Conservation (phyloP, 2,888 invertebrate species). For the Fragum sueziense region DNA sequence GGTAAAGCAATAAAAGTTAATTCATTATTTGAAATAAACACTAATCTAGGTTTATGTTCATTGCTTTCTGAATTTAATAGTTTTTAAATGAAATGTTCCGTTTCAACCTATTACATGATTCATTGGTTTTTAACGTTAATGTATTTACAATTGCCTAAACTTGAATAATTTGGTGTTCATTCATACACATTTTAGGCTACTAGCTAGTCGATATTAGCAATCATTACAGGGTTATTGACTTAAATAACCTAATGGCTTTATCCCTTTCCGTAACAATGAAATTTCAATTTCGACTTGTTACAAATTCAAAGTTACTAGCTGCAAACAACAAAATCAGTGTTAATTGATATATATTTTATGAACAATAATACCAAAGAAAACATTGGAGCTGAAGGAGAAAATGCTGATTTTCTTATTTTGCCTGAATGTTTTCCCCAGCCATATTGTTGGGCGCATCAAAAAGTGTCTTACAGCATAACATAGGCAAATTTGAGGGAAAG, state of each 20-base stretch:
- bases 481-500: too few species aligned
- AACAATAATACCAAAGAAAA: not conserved
- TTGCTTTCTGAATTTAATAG: not conserved
- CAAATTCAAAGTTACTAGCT: not conserved
- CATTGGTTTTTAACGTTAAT: slow-evolving; percentile 2
- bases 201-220: too few species aligned
- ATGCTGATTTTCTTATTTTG: not conserved
- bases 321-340: not conserved
- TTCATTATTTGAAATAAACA: not conserved
- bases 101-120: slow-evolving; percentile 10
- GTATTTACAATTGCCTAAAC: not conserved
- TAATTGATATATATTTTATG: not conserved
- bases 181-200: not conserved
- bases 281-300: not conserved
- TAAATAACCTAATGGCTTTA: too few species aligned
- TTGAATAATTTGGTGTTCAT: not conserved
- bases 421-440: too few species aligned
- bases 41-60: not conserved
- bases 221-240: too few species aligned
- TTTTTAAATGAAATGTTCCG: not conserved
- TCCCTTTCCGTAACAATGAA: not conserved
- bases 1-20: not conserved
- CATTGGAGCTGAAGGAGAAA: not conserved
- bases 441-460: too few species aligned
- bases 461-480: too few species aligned